These are phyloP conservation scores for Chrysochloris asiatica DNA, from an alignment of 2,113 vertebrate species.

Conservation along the genomic window DNA sequence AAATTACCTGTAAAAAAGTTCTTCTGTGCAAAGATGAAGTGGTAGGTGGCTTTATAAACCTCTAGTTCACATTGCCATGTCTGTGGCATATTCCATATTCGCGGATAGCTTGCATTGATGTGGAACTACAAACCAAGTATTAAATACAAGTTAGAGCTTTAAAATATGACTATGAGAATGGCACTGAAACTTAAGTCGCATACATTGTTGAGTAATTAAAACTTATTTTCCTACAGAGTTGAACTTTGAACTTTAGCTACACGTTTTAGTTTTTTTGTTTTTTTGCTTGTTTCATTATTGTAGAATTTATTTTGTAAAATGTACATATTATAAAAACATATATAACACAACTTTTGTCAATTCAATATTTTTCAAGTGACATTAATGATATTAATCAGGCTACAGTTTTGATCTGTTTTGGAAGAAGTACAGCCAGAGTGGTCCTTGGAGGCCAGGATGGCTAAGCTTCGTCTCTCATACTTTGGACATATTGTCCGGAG, in stretches of 20 bases:
- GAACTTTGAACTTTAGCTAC: constrained; percentile 61
- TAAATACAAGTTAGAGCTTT: constrained; percentile 65
- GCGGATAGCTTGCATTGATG: constrained; percentile 95
- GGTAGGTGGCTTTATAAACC: constrained; percentile 98
- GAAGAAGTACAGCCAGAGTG: no score
- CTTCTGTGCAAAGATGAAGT: constrained; percentile 99
- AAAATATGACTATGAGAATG: constrained; percentile 43
- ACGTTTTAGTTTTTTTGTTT: neutral
- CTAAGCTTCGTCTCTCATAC: no score
- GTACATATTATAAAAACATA: neutral
- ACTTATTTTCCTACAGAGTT: constrained; percentile 69
- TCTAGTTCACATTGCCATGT: constrained; percentile 98
- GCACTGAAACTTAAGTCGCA: constrained; percentile 63
- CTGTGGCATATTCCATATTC: constrained; percentile 98
- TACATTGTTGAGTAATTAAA: constrained; percentile 78
- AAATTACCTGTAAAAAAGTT: constrained; percentile 96
- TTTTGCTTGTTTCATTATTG: neutral
- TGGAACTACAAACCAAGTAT: constrained; percentile 90
- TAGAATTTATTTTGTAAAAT: no score
- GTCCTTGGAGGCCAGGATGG: no score
- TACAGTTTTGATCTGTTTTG: no score
- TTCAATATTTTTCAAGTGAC: neutral
- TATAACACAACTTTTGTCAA: neutral
- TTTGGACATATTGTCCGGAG: no score
- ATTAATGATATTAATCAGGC: neutral